Base-by-base conservation (phyloP, 2,797 vertebrate genomes). In the Eptatretus atami region DNA sequence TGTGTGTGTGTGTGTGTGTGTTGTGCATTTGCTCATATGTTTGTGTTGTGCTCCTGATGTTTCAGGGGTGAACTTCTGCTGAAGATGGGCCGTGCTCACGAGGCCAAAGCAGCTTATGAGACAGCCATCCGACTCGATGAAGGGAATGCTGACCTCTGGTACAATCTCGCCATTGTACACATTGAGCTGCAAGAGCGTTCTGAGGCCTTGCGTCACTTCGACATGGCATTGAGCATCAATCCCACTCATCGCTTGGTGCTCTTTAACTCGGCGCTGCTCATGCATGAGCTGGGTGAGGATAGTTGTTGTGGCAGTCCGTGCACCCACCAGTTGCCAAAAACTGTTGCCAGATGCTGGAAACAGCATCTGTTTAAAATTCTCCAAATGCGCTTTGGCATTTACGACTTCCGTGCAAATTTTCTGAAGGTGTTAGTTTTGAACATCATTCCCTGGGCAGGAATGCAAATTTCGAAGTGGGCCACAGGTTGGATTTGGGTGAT, bases 151-250 rank as follows among this genome's bases (percentile, higher is more conserved):
- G 92, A 98, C 70, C 77, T 98, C 66, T 98, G 92, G 92, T 98
- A 98, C 76, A 98, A 98, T 73, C 73, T 98, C 71, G 92, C 92
- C 15, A 98, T 98, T 63, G 92, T 98, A 71, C 81, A 86, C 71
- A 98, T 98, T 63, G 92, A 98, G 74, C 81, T 96, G 78, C 95
- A 93, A 74, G 85, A 93, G 69, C 82, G 85, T 2, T 70, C 78
- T 1, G 88, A 94, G 71, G 92, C 92, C 13, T 74, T 98, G 67
- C 84, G 78, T 70, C 88, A 92, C 72, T 96, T 98, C 71, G 88
- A 98, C 73, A 81, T 66, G 53, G 90, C 90, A 0, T 76, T 98
- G 66, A 82, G 86, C 71, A 76, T 95, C 66, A 90, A 82, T 76
- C 82, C 82, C 1, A 73, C 68, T 0, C 92, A 98, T 76, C 94